Evolutionary conservation across 2,888 invertebrate species (phyloP), one percentile per base, ranked within the genome.

Genomic region (Lepidocyrtinus sp.): DNA sequence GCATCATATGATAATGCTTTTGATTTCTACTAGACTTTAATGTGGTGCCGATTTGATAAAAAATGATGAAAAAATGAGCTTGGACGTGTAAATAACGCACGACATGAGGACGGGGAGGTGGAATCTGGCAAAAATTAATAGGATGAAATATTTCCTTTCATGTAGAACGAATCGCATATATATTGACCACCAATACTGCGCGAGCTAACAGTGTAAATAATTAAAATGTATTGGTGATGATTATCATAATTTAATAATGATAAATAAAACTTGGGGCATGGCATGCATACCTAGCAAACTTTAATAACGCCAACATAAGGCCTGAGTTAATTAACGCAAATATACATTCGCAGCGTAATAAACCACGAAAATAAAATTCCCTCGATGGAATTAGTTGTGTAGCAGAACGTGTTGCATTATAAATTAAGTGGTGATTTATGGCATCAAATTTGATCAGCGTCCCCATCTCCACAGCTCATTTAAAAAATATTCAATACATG

Each of bases 391-490:
- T 50, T 15, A 1, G 17, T 50, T 2, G 5, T 12, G 15, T 50
- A 12, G 12, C 36, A 36, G 50, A n/a, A 36, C 50, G 50, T 50
- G 50, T 27, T n/a, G 67, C 50, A 63, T 72, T 79, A 79, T 74
- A 79, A 74, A 79, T 79, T 79, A 68, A 62, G 50, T 64, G 79
- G 79, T 74, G 79, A 79, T 73, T 79, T 79, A 79, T 61, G 19
- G 26, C 62, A 12, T 62, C 62, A 22, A 17, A 50, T 50, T 12
- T 12, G 50, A 64, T 64, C 64, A 64, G 3, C 36, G 12, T 7
- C 36, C 36, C 36, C 12, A 36, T 36, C 5, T 36, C 36, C 36
- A 5, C 50, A 50, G 50, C 50, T 17, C 50, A n/a, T 50, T 12
- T 50, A 36, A 15, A 50, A 50, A 50, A 50, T 36, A 36, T 36